Evolutionary conservation across 2,888 invertebrate species (phyloP).

Genomic region (Ochlodes sylvanus): DNA sequence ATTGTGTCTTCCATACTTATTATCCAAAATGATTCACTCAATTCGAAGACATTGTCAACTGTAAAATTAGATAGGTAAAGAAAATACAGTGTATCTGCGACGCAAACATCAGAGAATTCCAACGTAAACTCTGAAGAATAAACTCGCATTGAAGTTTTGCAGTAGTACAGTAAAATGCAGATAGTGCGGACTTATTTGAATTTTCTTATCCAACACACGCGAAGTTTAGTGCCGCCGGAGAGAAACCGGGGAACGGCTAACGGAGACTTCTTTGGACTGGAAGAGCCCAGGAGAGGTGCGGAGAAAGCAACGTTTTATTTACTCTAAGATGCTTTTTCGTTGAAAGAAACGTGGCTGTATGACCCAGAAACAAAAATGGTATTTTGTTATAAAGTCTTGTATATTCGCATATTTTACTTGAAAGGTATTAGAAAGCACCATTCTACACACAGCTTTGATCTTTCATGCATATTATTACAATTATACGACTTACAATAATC

Average conservation of each 20-base stretch:
- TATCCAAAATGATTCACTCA: no score
- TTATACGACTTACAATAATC: no score
- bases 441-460: not conserved
- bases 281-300: constrained; percentile 9
- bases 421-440: not conserved
- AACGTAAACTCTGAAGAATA: constrained; percentile 16
- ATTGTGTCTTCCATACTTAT: no score
- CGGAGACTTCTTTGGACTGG: constrained; percentile 14
- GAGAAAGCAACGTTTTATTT: constrained; percentile 13
- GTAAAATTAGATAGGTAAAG: not conserved
- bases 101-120: constrained; percentile 2
- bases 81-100: not conserved
- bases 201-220: constrained; percentile 26
- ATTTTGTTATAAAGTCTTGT: constrained; percentile 6
- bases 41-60: not conserved
- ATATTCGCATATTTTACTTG: not conserved
- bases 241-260: constrained; percentile 13
- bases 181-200: constrained; percentile 26
- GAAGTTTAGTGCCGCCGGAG: constrained; percentile 17
- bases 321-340: constrained; percentile 19
- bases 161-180: constrained; percentile 22
- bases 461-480: no score
- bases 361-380: not conserved
- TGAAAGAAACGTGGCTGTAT: not conserved
- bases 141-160: constrained; percentile 24